Evolutionary conservation across 2,113 vertebrate genomes (phyloP).

Genomic region (Halichoerus grypus): DNA sequence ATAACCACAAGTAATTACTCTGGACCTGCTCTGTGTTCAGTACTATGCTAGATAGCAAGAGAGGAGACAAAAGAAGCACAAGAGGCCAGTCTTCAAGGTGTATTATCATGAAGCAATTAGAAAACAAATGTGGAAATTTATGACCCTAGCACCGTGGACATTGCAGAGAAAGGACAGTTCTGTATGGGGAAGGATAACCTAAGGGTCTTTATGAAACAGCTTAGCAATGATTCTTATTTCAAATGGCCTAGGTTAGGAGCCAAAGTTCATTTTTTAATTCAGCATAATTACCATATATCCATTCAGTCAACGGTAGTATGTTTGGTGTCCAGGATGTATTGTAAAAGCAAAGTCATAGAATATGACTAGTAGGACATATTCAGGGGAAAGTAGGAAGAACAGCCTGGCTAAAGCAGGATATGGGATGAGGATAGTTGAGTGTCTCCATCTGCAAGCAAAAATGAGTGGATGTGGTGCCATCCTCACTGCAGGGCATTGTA

Average conservation of each 20-base stretch:
- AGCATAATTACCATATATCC: background rate
- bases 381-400: background rate
- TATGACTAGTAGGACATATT: background rate
- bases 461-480: background rate
- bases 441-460: background rate
- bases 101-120: background rate
- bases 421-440: background rate
- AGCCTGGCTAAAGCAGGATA: background rate
- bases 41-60: background rate
- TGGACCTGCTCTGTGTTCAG: background rate
- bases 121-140: background rate
- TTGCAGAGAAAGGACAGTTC: background rate
- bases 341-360: background rate
- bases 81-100: background rate
- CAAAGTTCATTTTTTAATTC: background rate
- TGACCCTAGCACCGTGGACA: background rate
- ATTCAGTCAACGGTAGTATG: background rate
- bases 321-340: background rate
- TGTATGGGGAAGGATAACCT: background rate
- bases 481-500: rapidly evolving
- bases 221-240: background rate
- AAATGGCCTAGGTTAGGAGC: background rate
- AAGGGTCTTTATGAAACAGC: background rate
- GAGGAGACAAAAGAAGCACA: background rate
- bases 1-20: background rate